phyloP scores from a whole-genome alignment of 2,113 vertebrate genomes.

The Butorides virescens region DNA sequence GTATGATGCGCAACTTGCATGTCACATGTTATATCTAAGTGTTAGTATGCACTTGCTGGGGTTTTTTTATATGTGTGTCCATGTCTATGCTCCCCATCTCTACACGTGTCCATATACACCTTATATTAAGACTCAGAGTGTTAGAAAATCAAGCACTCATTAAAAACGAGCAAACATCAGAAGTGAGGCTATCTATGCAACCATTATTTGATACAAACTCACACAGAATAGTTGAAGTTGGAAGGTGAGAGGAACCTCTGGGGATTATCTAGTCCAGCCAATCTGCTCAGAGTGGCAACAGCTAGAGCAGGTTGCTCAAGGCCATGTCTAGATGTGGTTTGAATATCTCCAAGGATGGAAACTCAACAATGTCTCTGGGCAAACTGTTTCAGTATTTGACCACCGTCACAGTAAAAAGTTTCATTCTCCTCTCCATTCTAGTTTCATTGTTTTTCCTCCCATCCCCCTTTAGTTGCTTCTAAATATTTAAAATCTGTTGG shows the following conservation, averaged over 20 bases:
- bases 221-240: background rate
- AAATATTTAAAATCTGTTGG: background rate
- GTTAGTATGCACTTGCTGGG: background rate
- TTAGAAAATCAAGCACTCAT: background rate
- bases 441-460: background rate
- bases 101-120: background rate
- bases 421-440: background rate
- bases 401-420: background rate
- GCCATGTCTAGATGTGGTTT: fast-evolving
- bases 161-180: background rate
- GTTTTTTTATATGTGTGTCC: background rate
- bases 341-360: background rate
- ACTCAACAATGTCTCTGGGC: background rate
- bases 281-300: background rate
- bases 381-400: background rate
- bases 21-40: background rate
- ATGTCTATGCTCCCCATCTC: background rate
- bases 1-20: background rate
- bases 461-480: background rate
- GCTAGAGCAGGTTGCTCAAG: background rate
- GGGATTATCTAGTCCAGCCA: background rate
- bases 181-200: background rate
- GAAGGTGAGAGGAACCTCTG: background rate
- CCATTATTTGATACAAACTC: background rate
- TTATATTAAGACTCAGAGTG: background rate